phyloP scores from a whole-genome alignment of 2,888 invertebrate genomes.

The Holacanthella duospinosa region DNA sequence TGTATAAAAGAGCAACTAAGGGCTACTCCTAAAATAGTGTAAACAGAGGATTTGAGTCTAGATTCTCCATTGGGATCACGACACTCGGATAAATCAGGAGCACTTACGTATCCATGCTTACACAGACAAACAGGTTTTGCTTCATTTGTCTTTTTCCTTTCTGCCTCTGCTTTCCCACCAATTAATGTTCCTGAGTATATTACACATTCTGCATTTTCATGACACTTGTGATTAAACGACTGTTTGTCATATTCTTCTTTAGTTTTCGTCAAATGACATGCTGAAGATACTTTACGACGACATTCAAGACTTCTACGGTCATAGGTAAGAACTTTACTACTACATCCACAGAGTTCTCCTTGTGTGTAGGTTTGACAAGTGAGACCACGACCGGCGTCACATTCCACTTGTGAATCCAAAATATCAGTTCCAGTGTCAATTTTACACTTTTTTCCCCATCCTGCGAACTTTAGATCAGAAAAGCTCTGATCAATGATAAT shows the following conservation, averaged over 20 bases:
- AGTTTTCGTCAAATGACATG: constrained; percentile 1
- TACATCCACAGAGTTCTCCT: constrained; percentile 14
- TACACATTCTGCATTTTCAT: constrained; percentile 11
- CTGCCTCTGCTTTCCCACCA: background rate
- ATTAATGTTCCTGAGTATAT: background rate
- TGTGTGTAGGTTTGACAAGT: constrained; percentile 11
- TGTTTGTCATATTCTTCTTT: constrained; percentile 4
- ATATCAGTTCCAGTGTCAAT: background rate
- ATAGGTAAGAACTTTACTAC: background rate
- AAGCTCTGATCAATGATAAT: background rate
- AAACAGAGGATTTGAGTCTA: background rate
- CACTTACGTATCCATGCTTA: constrained; percentile 7
- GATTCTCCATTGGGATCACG: background rate
- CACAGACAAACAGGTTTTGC: constrained; percentile 10
- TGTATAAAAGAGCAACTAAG: no score
- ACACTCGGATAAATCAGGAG: constrained; percentile 8
- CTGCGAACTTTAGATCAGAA: constrained; percentile 1
- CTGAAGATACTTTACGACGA: constrained; percentile 6
- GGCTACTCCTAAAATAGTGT: no score
- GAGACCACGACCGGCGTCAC: constrained; percentile 10
- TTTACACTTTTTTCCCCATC: constrained; percentile 12
- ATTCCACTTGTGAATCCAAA: constrained; percentile 5
- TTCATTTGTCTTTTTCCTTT: background rate
- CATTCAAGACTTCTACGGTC: constrained; percentile 12
- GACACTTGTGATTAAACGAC: constrained; percentile 15